These are phyloP conservation scores for Cetonia aurata DNA, from an alignment of 2,888 invertebrate species.

Conservation along the genomic window DNA sequence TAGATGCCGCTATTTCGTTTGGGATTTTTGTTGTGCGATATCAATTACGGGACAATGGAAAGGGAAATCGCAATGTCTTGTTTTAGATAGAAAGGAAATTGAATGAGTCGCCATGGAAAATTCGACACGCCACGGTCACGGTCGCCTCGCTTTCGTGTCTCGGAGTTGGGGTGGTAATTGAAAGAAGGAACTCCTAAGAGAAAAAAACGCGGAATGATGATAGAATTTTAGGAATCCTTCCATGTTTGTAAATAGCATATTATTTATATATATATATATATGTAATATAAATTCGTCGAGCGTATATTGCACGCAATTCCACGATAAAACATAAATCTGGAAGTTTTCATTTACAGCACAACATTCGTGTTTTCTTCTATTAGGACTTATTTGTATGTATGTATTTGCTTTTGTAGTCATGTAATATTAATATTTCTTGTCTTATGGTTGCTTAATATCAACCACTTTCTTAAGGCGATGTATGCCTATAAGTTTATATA, in stretches of 20 bases:
- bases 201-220: slow-evolving; percentile 5
- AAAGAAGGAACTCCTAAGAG: slow-evolving; percentile 19
- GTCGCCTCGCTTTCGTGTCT: slow-evolving; percentile 16
- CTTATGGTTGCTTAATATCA: too few relatives aligned
- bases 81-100: slow-evolving; percentile 42
- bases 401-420: too few relatives aligned
- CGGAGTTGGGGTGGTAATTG: slow-evolving; percentile 16
- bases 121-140: slow-evolving; percentile 30
- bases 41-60: slow-evolving; percentile 42
- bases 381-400: too few relatives aligned
- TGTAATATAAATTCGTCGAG: slow-evolving; percentile 13
- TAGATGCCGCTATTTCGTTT: slow-evolving; percentile 37
- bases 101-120: slow-evolving; percentile 39
- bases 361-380: too few relatives aligned
- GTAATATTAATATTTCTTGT: too few relatives aligned
- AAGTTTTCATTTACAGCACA: too few relatives aligned
- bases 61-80: slow-evolving; percentile 42
- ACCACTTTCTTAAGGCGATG: too few relatives aligned
- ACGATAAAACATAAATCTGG: too few relatives aligned
- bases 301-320: not conserved
- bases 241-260: slow-evolving; percentile 5
- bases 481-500: too few relatives aligned
- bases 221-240: slow-evolving; percentile 15
- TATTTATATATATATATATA: slow-evolving; percentile 10
- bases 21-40: slow-evolving; percentile 43